phyloP scores from a whole-genome alignment of 1,140 invertebrate genomes.

The Trichoplusia ni region DNA sequence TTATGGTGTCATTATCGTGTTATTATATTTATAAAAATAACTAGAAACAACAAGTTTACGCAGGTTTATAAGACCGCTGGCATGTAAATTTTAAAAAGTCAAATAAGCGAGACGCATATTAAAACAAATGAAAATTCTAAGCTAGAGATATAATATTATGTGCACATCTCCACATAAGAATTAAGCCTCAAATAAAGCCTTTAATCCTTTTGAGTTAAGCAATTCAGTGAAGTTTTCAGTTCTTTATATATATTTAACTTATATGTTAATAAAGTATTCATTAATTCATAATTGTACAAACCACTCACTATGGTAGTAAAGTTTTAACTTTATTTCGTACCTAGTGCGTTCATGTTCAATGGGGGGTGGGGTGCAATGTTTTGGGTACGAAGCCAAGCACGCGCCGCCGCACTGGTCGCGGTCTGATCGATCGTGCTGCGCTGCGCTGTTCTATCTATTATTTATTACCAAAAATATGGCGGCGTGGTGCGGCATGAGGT shows the following conservation, averaged over 20 bases:
- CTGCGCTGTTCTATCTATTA: constrained; percentile 68
- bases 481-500: constrained; percentile 72
- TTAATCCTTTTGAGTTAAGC: too few relatives aligned
- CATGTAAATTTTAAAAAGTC: too few relatives aligned
- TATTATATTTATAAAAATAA: background rate
- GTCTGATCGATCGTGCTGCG: constrained; percentile 72
- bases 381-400: constrained; percentile 55
- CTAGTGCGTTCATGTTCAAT: constrained; percentile 16
- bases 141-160: too few relatives aligned
- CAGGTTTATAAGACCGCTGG: too few relatives aligned
- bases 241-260: too few relatives aligned
- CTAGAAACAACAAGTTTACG: constrained; percentile 8
- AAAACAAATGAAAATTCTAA: too few relatives aligned
- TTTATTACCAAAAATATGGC: constrained; percentile 80
- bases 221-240: too few relatives aligned
- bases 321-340: background rate
- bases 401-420: constrained; percentile 70
- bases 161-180: too few relatives aligned
- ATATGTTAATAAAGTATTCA: background rate
- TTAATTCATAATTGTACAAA: background rate
- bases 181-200: too few relatives aligned
- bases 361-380: constrained; percentile 69
- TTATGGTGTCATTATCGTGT: constrained; percentile 11
- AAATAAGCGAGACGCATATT: too few relatives aligned
- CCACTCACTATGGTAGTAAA: background rate